Base-by-base conservation (phyloP, 2,113 vertebrate species). In the Pteropus alecto region DNA sequence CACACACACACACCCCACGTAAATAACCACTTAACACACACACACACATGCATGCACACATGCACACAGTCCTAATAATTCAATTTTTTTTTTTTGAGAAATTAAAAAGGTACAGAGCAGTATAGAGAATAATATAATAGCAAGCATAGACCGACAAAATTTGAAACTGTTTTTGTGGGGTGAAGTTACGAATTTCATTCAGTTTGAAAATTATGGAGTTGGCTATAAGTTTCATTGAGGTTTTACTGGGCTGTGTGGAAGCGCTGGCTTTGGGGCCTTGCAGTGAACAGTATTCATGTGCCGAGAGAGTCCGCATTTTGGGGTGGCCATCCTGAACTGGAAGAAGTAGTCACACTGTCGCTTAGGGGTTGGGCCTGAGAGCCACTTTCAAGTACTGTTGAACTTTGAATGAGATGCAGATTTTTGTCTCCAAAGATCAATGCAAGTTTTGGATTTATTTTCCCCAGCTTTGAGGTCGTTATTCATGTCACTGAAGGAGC, bases 401-500 rank as follows among this genome's bases (percentile, higher is more conserved):
- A 78, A 16, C 58, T 79, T 28, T 70, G 58, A 48, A 38, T 54
- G 65, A 76, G 71, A 41, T 14, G 54, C 9, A 22, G 43, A 74
- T 21, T 76, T 88, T 54, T 76, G 56, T 84, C 35, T 82, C 58
- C 3, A n/a, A 85, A 79, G 58, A 41, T 28, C 21, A 81, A 43
- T 65, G 22, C 35, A 63, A 30, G 67, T 91, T 87, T 74, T 73
- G 43, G 33, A 14, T 71, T 95, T 70, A 30, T 38, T 84, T 63
- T 38, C 26, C 30, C 13, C 30, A 4, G n/a, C 41, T 68, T 82
- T 35, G 10, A 77, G 28, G 56, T 79, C 19, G 48, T 43, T 65
- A 22, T 78, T 41, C 28, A 12, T 67, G 38, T n/a, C 24, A 22
- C 65, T 13, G 16, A 61, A 86, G 67, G 54, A 92, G 21, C 24